These are phyloP conservation scores for Homarus gammarus DNA, from an alignment of 2,888 invertebrate genomes.

Conservation along the genomic window DNA sequence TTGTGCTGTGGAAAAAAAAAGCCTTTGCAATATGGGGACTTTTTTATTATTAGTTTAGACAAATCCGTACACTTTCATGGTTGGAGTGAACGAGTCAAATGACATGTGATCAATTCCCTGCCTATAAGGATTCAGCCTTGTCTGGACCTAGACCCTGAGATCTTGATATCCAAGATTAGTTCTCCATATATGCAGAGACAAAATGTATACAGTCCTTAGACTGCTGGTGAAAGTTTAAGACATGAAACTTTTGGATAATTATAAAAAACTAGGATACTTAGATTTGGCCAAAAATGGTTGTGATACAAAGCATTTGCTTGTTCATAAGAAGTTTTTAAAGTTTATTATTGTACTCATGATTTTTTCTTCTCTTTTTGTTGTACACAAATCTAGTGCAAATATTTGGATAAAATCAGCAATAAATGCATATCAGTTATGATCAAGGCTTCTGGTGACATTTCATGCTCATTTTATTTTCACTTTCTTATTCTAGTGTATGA, in stretches of 20 bases:
- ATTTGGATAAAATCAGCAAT: not conserved
- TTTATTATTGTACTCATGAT: not conserved
- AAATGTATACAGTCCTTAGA: no score
- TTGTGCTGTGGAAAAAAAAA: no score
- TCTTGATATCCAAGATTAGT: no score
- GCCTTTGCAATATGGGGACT: no score
- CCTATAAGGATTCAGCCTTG: no score
- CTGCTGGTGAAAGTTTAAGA: no score
- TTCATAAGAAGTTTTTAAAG: not conserved
- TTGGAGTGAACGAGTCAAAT: no score
- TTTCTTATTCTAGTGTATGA: not conserved
- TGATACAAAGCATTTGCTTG: not conserved
- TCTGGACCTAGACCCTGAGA: no score
- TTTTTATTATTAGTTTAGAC: no score
- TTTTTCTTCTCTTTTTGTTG: not conserved
- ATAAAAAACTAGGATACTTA: not conserved
- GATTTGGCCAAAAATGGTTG: not conserved
- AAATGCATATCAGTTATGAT: constrained; percentile 4
- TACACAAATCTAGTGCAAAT: not conserved
- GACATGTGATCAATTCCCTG: no score
- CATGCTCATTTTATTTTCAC: not conserved
- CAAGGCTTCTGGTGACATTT: not conserved
- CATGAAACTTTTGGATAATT: not conserved
- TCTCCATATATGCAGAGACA: no score
- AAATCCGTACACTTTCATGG: no score